phyloP scores from a whole-genome alignment of 2,888 invertebrate genomes.

The Orgyia antiqua region DNA sequence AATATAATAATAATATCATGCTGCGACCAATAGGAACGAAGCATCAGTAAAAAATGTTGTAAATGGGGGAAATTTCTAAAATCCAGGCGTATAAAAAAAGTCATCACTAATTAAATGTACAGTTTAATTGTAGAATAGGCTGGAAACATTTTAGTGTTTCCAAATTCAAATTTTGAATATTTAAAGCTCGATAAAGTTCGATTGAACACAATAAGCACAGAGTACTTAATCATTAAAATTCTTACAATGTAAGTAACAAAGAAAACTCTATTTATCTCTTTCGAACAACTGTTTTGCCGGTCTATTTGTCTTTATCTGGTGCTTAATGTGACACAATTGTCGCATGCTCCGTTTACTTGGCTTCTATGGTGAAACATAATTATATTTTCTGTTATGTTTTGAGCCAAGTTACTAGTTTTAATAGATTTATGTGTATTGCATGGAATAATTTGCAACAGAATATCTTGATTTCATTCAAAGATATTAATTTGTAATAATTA shows the following conservation, averaged over 20 bases:
- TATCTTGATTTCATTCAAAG: conserved; percentile 21
- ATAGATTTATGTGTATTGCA: conserved; percentile 20
- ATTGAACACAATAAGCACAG: conserved; percentile 26
- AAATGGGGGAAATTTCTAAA: too few species aligned
- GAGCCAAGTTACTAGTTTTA: conserved; percentile 26
- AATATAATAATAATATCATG: too few species aligned
- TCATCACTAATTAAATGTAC: too few species aligned
- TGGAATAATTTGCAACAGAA: conserved; percentile 10
- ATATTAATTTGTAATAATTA: too few species aligned
- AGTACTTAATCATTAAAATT: conserved; percentile 69
- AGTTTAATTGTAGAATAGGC: too few species aligned
- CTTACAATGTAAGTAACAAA: conserved; percentile 45
- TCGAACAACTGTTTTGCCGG: conserved; percentile 68
- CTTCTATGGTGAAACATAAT: conserved; percentile 35
- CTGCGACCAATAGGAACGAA: too few species aligned
- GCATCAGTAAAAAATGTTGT: too few species aligned
- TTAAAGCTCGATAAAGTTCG: conserved; percentile 26
- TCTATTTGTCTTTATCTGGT: conserved; percentile 74
- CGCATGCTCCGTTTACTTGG: conserved; percentile 69
- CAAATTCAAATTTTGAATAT: conserved; percentile 30
- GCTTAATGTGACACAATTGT: conserved; percentile 70
- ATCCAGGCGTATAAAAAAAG: too few species aligned
- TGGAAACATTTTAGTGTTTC: conserved; percentile 17
- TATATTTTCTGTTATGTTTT: conserved; percentile 35
- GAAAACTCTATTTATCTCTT: conserved; percentile 60